Percentiles rank a stretch among this genome's conserved stretches.
phyloP scores from a whole-genome alignment of 1,140 invertebrate species.

The Megalonaias nervosa region DNA sequence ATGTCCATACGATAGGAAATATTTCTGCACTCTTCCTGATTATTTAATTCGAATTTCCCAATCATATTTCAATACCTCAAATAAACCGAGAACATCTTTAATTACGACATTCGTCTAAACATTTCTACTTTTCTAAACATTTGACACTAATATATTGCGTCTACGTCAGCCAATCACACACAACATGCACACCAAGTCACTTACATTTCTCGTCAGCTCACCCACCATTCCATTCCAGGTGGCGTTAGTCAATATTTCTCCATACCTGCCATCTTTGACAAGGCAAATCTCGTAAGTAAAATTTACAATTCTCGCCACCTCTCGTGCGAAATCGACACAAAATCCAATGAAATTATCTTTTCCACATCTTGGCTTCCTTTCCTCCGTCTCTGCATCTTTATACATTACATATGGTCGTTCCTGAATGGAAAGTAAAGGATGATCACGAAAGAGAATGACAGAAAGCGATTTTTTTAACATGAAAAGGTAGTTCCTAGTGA shows the following conservation, averaged over 20 bases:
- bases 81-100: too few relatives aligned
- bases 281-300: constrained; percentile 92
- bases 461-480: neutral
- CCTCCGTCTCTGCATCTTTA: constrained; percentile 21
- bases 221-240: constrained; percentile 75
- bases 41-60: too few relatives aligned
- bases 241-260: constrained; percentile 84
- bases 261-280: constrained; percentile 95
- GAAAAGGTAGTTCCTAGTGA: neutral
- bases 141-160: too few relatives aligned
- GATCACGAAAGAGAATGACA: neutral
- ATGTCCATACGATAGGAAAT: too few relatives aligned
- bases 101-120: too few relatives aligned
- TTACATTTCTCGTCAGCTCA: constrained; percentile 88
- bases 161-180: constrained; percentile 1
- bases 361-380: constrained; percentile 25
- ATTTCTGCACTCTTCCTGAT: too few relatives aligned
- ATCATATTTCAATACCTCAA: too few relatives aligned
- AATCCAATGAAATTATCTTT: constrained; percentile 59
- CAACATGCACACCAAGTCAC: constrained; percentile 48
- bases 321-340: constrained; percentile 61
- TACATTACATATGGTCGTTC: constrained; percentile 45
- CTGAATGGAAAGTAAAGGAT: constrained; percentile 24
- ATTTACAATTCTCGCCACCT: constrained; percentile 44
- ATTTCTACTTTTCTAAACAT: too few relatives aligned